Percentiles rank a stretch among this genome's conserved stretches.
Evolutionary conservation across 1,140 invertebrate genomes (phyloP).

Genomic region (Drosophila bocki): DNA sequence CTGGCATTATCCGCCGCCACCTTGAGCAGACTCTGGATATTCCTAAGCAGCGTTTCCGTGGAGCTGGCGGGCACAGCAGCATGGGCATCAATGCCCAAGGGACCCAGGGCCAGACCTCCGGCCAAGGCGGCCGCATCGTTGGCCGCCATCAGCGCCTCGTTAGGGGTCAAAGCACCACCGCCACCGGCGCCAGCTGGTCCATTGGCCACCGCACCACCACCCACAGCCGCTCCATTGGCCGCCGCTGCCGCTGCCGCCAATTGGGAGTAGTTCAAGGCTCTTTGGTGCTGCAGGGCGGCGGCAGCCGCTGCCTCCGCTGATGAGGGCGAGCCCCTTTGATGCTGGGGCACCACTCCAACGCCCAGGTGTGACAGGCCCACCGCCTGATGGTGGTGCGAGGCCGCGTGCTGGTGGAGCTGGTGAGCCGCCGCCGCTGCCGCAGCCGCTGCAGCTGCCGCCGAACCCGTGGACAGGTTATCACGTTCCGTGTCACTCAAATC

Average conservation of each 20-base stretch:
- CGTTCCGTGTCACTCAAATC: constrained; percentile 84
- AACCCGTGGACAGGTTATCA: constrained; percentile 83
- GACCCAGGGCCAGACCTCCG: constrained; percentile 82
- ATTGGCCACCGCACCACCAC: constrained; percentile 53
- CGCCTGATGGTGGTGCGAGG: constrained; percentile 58
- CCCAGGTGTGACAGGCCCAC: constrained; percentile 74
- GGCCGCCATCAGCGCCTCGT: constrained; percentile 71
- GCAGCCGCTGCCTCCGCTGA: constrained; percentile 62
- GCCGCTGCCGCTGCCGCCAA: constrained; percentile 86
- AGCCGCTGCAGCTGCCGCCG: constrained; percentile 70
- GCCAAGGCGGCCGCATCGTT: constrained; percentile 83
- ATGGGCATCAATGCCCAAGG: constrained; percentile 75
- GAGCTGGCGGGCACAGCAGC: constrained; percentile 88
- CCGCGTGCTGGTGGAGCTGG: constrained; percentile 72
- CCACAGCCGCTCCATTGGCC: constrained; percentile 79
- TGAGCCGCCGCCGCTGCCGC: constrained; percentile 70
- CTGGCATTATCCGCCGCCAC: constrained; percentile 97
- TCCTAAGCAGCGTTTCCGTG: constrained; percentile 96
- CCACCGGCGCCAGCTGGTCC: constrained; percentile 48
- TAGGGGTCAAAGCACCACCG: constrained; percentile 70
- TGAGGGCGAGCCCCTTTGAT: constrained; percentile 51
- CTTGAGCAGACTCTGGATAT: constrained; percentile 97
- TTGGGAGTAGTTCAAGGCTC: constrained; percentile 90
- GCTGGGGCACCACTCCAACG: constrained; percentile 64
- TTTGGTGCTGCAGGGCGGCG: constrained; percentile 87